Evolutionary conservation across 2,888 invertebrate species (phyloP), one percentile per base, ranked within the genome.

Genomic region (Anthrax anthrax): DNA sequence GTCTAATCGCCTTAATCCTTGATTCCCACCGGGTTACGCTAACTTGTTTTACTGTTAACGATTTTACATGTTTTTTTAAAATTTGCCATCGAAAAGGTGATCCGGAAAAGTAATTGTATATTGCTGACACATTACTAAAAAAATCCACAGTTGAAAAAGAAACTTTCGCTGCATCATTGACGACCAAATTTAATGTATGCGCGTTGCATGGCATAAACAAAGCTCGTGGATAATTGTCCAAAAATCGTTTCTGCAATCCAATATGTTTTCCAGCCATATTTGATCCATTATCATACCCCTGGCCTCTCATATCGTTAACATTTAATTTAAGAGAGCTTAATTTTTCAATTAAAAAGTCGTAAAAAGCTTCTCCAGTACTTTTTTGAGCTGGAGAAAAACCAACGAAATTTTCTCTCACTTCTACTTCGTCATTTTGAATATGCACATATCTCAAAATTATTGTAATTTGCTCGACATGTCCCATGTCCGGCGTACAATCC

Each of bases 111-210:
- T 52, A 58, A 32, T 34, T 32, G 48, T 52, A 59, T 34, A 58
- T 38, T 49, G 51, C 52, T 52, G 58, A 54, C 9, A 56, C 47
- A 18, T 56, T 47, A 37, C 36, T 32, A 46, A 58, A 58, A 51
- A 57, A 57, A 43, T 36, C 48, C 4, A 51, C 47, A 18, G 53
- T 47, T 49, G 52, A 50, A 34, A 41, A 34, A 12, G 47, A 45
- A 42, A 48, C 47, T 39, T 56, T 55, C 40, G 56, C 55, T 38
- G 55, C 54, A 49, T 59, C 55, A 49, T 57, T 58, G 14, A 59
- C 56, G n/a, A 59, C 55, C 36, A 59, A 52, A 54, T 60, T 59
- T 43, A 57, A 44, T 34, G 51, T 46, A 43, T 58, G 58, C 9
- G 55, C 51, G 14, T 52, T 43, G 50, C 57, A 58, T 29, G 58